Evolutionary conservation across 1,140 invertebrate genomes (phyloP).

Genomic region (Penaeus indicus): DNA sequence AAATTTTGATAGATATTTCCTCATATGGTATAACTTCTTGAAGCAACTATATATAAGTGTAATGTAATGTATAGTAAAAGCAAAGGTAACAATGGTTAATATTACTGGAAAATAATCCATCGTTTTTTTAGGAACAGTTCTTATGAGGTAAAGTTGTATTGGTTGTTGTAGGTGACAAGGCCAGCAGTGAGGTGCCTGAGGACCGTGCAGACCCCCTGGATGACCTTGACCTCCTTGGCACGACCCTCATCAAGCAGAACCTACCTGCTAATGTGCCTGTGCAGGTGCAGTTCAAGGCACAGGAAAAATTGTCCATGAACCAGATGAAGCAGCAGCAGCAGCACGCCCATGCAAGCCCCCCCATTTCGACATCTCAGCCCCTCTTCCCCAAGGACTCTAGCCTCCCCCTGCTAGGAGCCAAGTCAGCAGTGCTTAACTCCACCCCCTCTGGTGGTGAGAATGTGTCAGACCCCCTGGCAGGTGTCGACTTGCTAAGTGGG

Average conservation of each 20-base stretch:
- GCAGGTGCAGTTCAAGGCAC: slow-evolving; percentile 71
- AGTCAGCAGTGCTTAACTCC: too few relatives aligned
- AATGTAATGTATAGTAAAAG: too few relatives aligned
- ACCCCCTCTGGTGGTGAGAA: not conserved
- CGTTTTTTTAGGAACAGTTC: too few relatives aligned
- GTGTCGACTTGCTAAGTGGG: slow-evolving; percentile 45
- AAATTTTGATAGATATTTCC: too few relatives aligned
- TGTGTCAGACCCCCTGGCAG: slow-evolving; percentile 20
- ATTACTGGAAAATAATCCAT: too few relatives aligned
- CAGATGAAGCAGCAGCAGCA: slow-evolving; percentile 72
- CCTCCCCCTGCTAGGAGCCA: not conserved
- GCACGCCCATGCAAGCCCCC: slow-evolving; percentile 10
- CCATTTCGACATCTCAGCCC: not conserved
- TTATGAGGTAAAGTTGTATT: too few relatives aligned
- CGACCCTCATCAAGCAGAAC: slow-evolving; percentile 81
- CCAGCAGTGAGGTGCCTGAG: slow-evolving; percentile 72
- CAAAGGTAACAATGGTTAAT: too few relatives aligned
- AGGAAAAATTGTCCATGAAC: slow-evolving; percentile 81
- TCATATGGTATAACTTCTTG: too few relatives aligned
- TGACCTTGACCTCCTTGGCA: slow-evolving; percentile 81
- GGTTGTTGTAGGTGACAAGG: slow-evolving; percentile 66
- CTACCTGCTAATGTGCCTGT: slow-evolving; percentile 71
- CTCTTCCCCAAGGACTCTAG: not conserved
- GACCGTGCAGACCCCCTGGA: slow-evolving; percentile 74
- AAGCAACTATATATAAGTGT: too few relatives aligned